Conservation (phyloP, 1,140 invertebrate genomes). For the Globodera rostochiensis region DNA sequence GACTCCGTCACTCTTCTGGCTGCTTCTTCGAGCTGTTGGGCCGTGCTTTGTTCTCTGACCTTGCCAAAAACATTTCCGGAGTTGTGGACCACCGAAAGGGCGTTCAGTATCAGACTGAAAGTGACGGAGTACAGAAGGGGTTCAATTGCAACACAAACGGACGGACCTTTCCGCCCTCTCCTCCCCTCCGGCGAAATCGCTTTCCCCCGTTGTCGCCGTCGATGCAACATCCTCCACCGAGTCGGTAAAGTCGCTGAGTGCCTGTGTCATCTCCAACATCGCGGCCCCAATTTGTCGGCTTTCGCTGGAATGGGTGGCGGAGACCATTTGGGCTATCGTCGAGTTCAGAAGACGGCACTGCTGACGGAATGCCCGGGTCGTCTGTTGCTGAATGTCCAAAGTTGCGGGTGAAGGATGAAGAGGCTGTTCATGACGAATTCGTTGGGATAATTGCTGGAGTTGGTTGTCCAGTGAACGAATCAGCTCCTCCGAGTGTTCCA, state of each 20-base stretch:
- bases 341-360: slow-evolving; percentile 74
- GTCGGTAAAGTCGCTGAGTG: slow-evolving; percentile 75
- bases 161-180: neutral
- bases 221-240: slow-evolving; percentile 76
- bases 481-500: slow-evolving; percentile 68
- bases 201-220: slow-evolving; percentile 47
- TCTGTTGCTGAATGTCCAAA: slow-evolving; percentile 73
- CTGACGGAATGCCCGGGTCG: slow-evolving; percentile 69
- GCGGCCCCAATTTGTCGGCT: slow-evolving; percentile 81
- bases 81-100: slow-evolving; percentile 60
- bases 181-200: neutral
- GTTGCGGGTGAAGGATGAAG: slow-evolving; percentile 79
- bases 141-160: neutral
- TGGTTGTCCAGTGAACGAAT: slow-evolving; percentile 80
- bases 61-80: slow-evolving; percentile 73
- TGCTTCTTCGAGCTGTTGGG: slow-evolving; percentile 49
- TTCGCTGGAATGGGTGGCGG: slow-evolving; percentile 80
- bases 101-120: slow-evolving; percentile 57
- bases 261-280: slow-evolving; percentile 78
- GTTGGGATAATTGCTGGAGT: slow-evolving; percentile 68
- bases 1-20: slow-evolving; percentile 41
- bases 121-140: slow-evolving; percentile 1
- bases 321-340: slow-evolving; percentile 79
- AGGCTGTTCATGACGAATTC: slow-evolving; percentile 75
- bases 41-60: slow-evolving; percentile 72